These are phyloP conservation scores for Lanistes nyassanus DNA, from an alignment of 1,140 invertebrate genomes.

Conservation along the genomic window DNA sequence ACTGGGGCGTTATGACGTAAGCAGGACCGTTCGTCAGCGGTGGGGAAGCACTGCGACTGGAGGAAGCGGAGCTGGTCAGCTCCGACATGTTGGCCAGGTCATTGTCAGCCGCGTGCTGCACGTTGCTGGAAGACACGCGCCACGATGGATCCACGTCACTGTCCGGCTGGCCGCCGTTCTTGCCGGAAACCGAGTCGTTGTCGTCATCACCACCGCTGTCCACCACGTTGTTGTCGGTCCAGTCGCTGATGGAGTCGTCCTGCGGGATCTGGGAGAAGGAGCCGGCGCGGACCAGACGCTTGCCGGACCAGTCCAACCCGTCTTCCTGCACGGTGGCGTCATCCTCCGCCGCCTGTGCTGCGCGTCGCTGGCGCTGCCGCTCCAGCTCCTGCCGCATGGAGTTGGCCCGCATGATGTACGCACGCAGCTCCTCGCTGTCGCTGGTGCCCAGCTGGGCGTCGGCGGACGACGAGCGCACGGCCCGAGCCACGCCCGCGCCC, in stretches of 20 bases:
- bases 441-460: background rate
- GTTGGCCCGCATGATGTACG: conserved; percentile 13
- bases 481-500: too few relatives aligned
- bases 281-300: conserved; percentile 46
- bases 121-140: conserved; percentile 17
- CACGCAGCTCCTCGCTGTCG: conserved; percentile 11
- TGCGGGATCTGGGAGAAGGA: conserved; percentile 56
- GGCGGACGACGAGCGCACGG: background rate
- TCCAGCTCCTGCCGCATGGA: conserved; percentile 32
- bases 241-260: conserved; percentile 49
- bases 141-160: conserved; percentile 30
- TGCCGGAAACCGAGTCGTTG: conserved; percentile 7
- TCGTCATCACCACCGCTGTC: conserved; percentile 21
- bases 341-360: conserved; percentile 12
- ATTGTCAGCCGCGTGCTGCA: conserved; percentile 36
- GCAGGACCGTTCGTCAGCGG: conserved; percentile 24
- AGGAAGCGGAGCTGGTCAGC: conserved; percentile 32
- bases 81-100: conserved; percentile 46
- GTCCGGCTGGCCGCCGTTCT: conserved; percentile 13
- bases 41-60: conserved; percentile 37
- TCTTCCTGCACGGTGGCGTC: too few relatives aligned
- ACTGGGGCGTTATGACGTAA: background rate
- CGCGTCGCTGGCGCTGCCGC: conserved; percentile 32
- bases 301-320: conserved; percentile 52
- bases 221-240: conserved; percentile 39